phyloP scores from a whole-genome alignment of 2,797 vertebrate genomes.

The Rachycentron canadum region DNA sequence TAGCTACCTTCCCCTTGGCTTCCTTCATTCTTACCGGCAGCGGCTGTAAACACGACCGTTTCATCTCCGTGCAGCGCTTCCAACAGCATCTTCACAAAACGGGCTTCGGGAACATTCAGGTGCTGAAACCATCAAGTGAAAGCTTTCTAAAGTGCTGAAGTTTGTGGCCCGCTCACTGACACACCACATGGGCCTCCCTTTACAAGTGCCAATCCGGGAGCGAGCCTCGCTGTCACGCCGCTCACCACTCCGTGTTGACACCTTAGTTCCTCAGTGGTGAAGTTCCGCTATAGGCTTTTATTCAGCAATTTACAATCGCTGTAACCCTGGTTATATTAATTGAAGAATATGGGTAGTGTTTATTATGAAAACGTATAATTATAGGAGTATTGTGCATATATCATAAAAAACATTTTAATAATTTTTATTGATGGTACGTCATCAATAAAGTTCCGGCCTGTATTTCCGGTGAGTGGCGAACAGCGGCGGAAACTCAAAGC shows the following conservation, averaged over 20 bases:
- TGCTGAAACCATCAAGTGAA: background rate
- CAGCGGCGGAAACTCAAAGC: slow-evolving; percentile 78
- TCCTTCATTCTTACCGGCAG: slow-evolving; percentile 79
- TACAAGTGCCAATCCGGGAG: slow-evolving; percentile 45
- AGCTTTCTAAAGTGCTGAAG: slow-evolving; percentile 54
- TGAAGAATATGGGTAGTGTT: accelerated
- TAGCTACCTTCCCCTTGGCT: slow-evolving; percentile 50
- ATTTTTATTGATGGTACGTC: background rate
- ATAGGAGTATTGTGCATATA: accelerated
- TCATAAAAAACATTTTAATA: background rate
- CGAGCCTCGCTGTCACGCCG: slow-evolving; percentile 46
- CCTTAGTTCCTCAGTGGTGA: accelerated
- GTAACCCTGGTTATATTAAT: accelerated
- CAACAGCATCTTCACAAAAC: slow-evolving; percentile 77
- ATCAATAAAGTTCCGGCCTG: slow-evolving; percentile 40
- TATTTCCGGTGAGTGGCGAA: slow-evolving; percentile 64
- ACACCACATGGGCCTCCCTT: slow-evolving; percentile 84
- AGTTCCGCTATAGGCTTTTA: slow-evolving; percentile 17
- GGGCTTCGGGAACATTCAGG: slow-evolving; percentile 54
- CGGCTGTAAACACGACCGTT: slow-evolving; percentile 76
- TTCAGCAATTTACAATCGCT: accelerated
- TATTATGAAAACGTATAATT: accelerated
- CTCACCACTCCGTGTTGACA: slow-evolving; percentile 33
- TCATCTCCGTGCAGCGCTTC: slow-evolving; percentile 82
- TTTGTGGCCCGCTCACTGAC: slow-evolving; percentile 56